Base-by-base conservation (phyloP, 1,140 invertebrate genomes). In the Camponotus vicinus region DNA sequence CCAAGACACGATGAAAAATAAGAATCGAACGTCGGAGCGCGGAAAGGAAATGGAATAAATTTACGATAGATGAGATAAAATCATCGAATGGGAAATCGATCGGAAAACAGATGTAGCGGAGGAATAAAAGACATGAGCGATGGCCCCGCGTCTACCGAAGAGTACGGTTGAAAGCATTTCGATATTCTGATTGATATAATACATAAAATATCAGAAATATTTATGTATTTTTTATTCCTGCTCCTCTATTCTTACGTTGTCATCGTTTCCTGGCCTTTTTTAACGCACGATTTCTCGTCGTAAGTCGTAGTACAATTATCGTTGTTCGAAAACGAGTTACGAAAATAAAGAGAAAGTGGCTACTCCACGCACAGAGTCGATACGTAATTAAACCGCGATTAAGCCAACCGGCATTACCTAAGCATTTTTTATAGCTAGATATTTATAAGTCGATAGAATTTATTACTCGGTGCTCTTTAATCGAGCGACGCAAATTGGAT, bases 81-180 rank as follows among this genome's bases (percentile, higher is more conserved):
- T 70, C 64, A 40, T 80, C 42, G 45, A 59, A 64, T 37, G 57
- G 34, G 13, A n/a, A 32, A 32, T 83, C 55, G 69, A 45, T 75
- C 55, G 69, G n/a, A 59, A 61, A 83, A 73, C 55, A 45, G 63
- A 82, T 45, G 45, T 15, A 15, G 67, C 34, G 13, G 49, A 80
- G 49, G 18, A 32, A 61, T 21, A 49, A 83, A 40, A 79, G 49
- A 83, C 34, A 70, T 40, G 40, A 80, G 79, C 27, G 27, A 27
- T 83, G 69, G 79, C 75, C 79, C 79, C 79, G 37, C 69, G 21
- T 73, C 67, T 73, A 61, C 40, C 15, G 8, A 83, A 73, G 79
- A 40, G 55, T 52, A 82, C 52, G 52, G 52, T 27, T 37, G 11
- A 82, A 82, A 27, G 69, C n/a, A 61, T 73, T 75, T 42, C 79